Conservation (phyloP, 2,113 vertebrate species). For the Sisor rabdophorus region DNA sequence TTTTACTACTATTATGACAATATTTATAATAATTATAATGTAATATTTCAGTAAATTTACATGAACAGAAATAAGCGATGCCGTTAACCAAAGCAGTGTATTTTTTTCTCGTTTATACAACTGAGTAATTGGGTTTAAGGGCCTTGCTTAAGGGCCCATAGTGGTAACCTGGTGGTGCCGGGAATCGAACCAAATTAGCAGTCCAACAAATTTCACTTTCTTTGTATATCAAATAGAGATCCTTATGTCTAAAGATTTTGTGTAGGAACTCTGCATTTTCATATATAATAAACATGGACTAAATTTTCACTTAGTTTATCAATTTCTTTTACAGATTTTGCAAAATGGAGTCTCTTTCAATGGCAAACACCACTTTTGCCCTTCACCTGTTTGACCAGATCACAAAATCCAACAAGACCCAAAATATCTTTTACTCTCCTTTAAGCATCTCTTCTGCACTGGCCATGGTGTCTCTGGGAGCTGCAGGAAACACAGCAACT, state of each 20-base stretch:
- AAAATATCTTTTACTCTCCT: slow-evolving; percentile 79
- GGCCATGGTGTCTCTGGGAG: slow-evolving; percentile 77
- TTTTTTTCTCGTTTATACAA: too few species aligned
- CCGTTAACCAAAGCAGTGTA: too few species aligned
- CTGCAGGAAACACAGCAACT: slow-evolving; percentile 72
- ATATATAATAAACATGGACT: neutral
- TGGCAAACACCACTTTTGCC: slow-evolving; percentile 75
- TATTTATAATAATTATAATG: too few species aligned
- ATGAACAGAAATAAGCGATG: too few species aligned
- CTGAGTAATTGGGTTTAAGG: too few species aligned
- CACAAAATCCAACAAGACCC: slow-evolving; percentile 46
- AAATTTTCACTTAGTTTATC: too few species aligned
- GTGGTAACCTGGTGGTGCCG: too few species aligned
- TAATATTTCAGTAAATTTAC: too few species aligned
- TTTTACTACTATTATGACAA: neutral
- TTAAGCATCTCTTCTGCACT: slow-evolving; percentile 79
- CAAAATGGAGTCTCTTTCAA: slow-evolving; percentile 46
- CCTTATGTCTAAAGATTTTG: neutral
- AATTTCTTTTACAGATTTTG: neutral
- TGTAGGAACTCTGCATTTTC: neutral
- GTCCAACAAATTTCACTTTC: too few species aligned
- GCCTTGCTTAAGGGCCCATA: too few species aligned
- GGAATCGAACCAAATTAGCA: too few species aligned
- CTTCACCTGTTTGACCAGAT: slow-evolving; percentile 76
- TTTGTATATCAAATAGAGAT: too few species aligned